A percentile compares a stretch with the other conserved stretches of the same genome.
Evolutionary conservation across 2,113 vertebrate genomes (phyloP).

Genomic region (Eptatretus burgeri): DNA sequence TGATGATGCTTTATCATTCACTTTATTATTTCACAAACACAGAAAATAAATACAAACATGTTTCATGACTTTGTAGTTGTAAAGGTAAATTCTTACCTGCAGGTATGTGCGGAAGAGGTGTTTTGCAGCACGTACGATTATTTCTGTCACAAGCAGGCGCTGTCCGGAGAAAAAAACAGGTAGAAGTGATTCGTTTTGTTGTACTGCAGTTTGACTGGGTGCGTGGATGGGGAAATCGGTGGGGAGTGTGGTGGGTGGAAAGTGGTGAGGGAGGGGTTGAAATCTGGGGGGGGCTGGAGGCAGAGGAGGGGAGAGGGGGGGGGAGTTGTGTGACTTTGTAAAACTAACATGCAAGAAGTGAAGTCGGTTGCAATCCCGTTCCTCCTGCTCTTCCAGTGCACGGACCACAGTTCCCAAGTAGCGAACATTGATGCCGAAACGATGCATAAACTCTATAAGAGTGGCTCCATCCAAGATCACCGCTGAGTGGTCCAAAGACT

Average conservation of each 20-base stretch:
- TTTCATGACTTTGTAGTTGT: no score
- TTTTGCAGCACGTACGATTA: conserved; percentile 83
- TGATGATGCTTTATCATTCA: no score
- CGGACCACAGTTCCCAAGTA: conserved; percentile 57
- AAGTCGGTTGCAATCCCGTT: neutral
- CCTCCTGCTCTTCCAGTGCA: conserved; percentile 11
- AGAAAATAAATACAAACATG: no score
- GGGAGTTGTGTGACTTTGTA: no score
- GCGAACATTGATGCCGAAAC: conserved; percentile 75
- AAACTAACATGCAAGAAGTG: neutral
- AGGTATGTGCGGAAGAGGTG: conserved; percentile 96
- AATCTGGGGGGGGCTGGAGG: no score
- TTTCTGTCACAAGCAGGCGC: conserved; percentile 74
- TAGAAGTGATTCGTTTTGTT: neutral
- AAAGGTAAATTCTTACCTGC: conserved; percentile 27
- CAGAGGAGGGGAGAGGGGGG: no score
- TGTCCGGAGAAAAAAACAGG: conserved; percentile 14
- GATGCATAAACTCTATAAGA: conserved; percentile 58
- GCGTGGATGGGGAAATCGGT: no score
- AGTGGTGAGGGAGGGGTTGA: no score
- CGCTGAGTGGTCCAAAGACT: conserved; percentile 62
- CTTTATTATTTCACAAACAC: no score
- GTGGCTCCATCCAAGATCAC: conserved; percentile 79
- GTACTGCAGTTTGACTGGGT: no score
- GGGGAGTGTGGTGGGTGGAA: no score